phyloP scores from a whole-genome alignment of 2,113 vertebrate genomes.

The Podarcis cretensis region DNA sequence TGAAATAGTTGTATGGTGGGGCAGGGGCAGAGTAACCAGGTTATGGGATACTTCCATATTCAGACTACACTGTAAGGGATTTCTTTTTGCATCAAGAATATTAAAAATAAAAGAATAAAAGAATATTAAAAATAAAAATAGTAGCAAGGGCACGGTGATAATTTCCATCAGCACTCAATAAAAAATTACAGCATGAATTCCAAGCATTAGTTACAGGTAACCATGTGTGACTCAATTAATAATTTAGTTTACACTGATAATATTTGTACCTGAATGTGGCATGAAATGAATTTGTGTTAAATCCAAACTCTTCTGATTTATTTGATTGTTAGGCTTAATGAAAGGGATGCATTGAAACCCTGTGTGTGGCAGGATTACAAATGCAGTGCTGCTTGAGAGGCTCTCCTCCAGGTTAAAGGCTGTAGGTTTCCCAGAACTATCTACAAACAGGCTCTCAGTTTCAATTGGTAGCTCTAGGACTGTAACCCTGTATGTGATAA shows the following conservation, averaged over 20 bases:
- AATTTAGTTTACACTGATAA: not conserved
- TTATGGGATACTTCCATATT: not conserved
- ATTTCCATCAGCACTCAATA: not conserved
- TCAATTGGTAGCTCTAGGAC: not conserved
- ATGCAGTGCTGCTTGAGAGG: not conserved
- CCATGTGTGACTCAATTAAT: not conserved
- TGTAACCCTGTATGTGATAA: too few relatives aligned
- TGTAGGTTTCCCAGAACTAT: not conserved
- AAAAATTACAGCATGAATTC: not conserved
- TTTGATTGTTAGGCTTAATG: not conserved
- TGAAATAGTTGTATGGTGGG: not conserved
- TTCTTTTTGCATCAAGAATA: not conserved
- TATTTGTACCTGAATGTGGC: not conserved
- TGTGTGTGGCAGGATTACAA: not conserved
- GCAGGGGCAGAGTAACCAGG: not conserved
- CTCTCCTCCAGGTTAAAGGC: not conserved
- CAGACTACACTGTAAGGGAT: not conserved
- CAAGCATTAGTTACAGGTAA: not conserved
- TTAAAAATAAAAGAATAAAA: not conserved
- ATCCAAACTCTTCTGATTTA: not conserved
- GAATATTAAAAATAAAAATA: not conserved
- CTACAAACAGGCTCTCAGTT: not conserved
- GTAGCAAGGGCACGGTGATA: too few relatives aligned
- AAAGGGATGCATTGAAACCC: not conserved
- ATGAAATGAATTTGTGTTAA: constrained; percentile 12